Conservation (phyloP, 2,113 vertebrate genomes). For the Aptenodytes forsteri region DNA sequence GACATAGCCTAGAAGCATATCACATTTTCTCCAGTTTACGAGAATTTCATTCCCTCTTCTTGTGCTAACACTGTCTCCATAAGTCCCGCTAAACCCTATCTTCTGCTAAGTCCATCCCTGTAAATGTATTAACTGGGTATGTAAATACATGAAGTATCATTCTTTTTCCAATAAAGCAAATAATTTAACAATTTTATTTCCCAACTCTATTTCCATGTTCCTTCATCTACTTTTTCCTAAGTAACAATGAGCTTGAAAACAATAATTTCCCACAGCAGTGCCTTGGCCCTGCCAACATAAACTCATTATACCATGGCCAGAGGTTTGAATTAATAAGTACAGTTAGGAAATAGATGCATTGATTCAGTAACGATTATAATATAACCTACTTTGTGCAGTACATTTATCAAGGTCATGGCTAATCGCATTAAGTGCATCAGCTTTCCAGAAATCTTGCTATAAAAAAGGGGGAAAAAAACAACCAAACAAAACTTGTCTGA, state of each 20-base stretch:
- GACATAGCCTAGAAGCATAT: neutral
- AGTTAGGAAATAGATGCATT: neutral
- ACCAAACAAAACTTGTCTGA: neutral
- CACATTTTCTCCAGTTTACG: neutral
- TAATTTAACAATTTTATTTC: neutral
- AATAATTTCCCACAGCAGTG: neutral
- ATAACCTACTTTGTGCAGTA: neutral
- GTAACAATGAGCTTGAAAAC: neutral
- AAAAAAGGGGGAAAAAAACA: neutral
- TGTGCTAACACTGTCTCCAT: neutral
- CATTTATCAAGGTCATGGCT: neutral
- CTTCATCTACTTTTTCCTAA: neutral
- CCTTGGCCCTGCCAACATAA: neutral
- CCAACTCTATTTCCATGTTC: neutral
- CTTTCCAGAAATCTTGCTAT: neutral
- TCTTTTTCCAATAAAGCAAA: neutral
- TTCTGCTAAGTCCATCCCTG: neutral
- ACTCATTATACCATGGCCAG: neutral
- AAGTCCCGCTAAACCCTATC: neutral
- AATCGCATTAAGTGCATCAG: neutral
- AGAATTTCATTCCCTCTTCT: neutral
- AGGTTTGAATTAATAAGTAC: neutral
- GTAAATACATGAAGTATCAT: neutral
- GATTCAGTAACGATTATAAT: neutral
- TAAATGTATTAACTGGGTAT: neutral